These are phyloP conservation scores for Picus viridis DNA, from an alignment of 2,797 vertebrate species.

Conservation along the genomic window DNA sequence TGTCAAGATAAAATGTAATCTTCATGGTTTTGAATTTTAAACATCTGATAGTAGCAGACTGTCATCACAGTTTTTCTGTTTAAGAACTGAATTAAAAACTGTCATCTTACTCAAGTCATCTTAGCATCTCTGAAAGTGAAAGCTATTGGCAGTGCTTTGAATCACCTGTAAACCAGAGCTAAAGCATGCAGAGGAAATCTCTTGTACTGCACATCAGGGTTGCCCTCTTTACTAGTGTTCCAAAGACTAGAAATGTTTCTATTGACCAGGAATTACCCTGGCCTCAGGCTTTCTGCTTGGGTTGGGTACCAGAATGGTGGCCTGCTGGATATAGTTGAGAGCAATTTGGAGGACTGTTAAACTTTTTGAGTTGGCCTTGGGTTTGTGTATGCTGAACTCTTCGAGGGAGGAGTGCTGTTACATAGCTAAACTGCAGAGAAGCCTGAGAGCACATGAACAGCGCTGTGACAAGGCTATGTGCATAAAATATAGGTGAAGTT, in stretches of 20 bases:
- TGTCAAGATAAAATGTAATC: not conserved
- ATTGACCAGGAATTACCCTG: not conserved
- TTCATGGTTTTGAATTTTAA: not conserved
- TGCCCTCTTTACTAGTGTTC: not conserved
- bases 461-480: accelerated
- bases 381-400: not conserved
- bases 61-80: not conserved
- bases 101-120: not conserved
- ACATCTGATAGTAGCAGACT: not conserved
- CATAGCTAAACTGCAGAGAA: not conserved
- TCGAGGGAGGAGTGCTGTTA: not conserved
- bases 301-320: not conserved
- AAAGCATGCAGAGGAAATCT: not conserved
- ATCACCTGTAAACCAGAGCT: not conserved
- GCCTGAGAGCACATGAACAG: not conserved
- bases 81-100: not conserved
- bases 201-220: not conserved
- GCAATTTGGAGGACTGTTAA: not conserved
- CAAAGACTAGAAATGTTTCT: not conserved
- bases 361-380: not conserved
- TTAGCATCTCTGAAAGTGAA: not conserved
- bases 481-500: not conserved
- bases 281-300: not conserved
- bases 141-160: not conserved
- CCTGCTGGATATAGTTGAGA: not conserved